These are phyloP conservation scores for Anguilla obscura DNA, from an alignment of 2,797 vertebrate species.

Conservation along the genomic window DNA sequence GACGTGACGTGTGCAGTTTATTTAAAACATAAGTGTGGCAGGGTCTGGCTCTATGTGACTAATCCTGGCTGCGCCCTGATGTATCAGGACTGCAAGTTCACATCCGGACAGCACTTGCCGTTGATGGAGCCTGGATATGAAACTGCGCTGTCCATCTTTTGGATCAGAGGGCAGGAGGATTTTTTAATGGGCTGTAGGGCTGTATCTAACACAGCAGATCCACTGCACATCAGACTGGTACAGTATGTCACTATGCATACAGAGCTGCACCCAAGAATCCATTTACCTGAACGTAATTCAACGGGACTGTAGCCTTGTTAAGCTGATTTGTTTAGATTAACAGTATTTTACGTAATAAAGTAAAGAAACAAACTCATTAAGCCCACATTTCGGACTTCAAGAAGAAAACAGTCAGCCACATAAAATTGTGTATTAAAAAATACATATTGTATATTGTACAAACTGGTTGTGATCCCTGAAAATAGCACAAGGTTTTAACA, in stretches of 20 bases:
- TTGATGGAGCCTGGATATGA: neutral
- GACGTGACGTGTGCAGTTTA: neutral
- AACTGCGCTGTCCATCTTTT: neutral
- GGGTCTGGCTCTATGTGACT: neutral
- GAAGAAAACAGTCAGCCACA: constrained; percentile 30
- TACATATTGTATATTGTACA: constrained; percentile 25
- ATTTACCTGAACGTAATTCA: neutral
- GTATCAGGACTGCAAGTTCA: neutral
- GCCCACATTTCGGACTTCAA: constrained; percentile 41
- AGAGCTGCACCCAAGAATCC: neutral
- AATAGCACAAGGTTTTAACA: neutral
- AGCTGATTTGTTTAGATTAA: constrained; percentile 42
- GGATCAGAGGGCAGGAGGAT: neutral
- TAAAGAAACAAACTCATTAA: constrained; percentile 30
- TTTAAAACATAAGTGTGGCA: neutral
- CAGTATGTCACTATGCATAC: neutral
- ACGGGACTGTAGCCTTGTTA: neutral
- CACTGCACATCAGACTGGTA: neutral
- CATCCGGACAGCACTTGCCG: neutral
- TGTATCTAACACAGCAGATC: neutral
- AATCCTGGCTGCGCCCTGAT: neutral
- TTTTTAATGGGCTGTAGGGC: neutral
- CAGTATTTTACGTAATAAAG: constrained; percentile 26
- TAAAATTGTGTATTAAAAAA: constrained; percentile 42
- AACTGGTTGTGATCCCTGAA: neutral